These are phyloP conservation scores for Drosophila pachea DNA, from an alignment of 1,140 invertebrate genomes.

Conservation along the genomic window DNA sequence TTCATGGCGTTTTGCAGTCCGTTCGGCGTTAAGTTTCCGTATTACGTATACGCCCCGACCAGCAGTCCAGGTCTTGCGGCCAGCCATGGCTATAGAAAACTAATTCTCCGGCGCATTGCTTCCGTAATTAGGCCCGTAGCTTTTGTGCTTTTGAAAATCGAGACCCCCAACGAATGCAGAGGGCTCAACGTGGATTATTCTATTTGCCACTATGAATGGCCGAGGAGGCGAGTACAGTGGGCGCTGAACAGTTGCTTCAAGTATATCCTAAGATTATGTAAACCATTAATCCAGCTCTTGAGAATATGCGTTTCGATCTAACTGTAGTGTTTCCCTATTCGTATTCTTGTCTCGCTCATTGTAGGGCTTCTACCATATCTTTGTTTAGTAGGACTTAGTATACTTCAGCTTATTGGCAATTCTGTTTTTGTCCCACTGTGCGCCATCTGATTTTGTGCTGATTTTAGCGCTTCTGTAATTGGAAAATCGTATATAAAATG, in stretches of 20 bases:
- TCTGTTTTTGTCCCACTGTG: constrained; percentile 33
- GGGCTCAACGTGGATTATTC: constrained; percentile 43
- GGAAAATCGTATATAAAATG: constrained; percentile 77
- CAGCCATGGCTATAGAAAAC: constrained; percentile 42
- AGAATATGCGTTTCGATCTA: too few species aligned
- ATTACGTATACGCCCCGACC: constrained; percentile 35
- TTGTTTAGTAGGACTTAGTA: too few species aligned
- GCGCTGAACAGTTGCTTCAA: neutral
- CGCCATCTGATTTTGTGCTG: constrained; percentile 65
- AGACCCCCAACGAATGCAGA: constrained; percentile 12
- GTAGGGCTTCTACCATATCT: too few species aligned
- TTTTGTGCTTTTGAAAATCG: constrained; percentile 53
- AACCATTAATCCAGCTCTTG: too few species aligned
- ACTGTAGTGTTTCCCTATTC: too few species aligned
- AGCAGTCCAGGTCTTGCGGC: constrained; percentile 6
- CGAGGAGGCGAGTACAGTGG: constrained; percentile 28
- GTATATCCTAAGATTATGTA: neutral
- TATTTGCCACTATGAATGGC: constrained; percentile 31
- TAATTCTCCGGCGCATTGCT: constrained; percentile 68
- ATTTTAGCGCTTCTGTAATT: constrained; percentile 76
- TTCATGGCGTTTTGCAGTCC: constrained; percentile 60
- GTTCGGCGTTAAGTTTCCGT: constrained; percentile 43
- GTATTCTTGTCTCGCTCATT: too few species aligned
- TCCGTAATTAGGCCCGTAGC: constrained; percentile 68
- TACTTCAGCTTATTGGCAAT: neutral